phyloP scores from a whole-genome alignment of 2,888 invertebrate genomes.

The Lasioglossum vierecki region DNA sequence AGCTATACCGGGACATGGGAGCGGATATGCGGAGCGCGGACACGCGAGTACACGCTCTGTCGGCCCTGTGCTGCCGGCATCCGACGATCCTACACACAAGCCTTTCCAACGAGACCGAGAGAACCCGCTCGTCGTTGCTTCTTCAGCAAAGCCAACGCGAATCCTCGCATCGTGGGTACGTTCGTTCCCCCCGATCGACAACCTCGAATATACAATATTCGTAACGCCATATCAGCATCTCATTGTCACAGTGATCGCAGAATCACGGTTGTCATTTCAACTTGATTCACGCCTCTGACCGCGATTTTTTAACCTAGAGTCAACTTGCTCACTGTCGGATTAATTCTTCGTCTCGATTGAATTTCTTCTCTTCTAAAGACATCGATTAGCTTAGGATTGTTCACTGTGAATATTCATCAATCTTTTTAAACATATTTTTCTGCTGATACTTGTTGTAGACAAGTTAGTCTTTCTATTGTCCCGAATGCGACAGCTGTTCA shows the following conservation, averaged over 20 bases:
- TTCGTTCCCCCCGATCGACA: not conserved
- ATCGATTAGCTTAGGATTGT: too few relatives aligned
- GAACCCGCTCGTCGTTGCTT: conserved; percentile 1
- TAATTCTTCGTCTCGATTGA: too few relatives aligned
- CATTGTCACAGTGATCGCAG: not conserved
- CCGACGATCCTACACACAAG: conserved; percentile 44
- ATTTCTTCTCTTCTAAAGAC: too few relatives aligned
- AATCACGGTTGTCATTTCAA: too few relatives aligned
- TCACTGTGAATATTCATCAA: too few relatives aligned
- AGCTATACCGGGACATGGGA: conserved; percentile 80
- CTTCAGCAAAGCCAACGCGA: not conserved
- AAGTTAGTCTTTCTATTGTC: too few relatives aligned
- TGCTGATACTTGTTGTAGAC: too few relatives aligned
- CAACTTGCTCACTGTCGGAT: too few relatives aligned
- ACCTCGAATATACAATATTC: not conserved
- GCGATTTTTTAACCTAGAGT: too few relatives aligned
- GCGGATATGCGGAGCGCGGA: conserved; percentile 81
- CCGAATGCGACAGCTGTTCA: too few relatives aligned
- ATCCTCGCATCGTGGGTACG: not conserved
- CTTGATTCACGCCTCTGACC: too few relatives aligned
- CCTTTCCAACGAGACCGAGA: conserved; percentile 51
- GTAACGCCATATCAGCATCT: not conserved
- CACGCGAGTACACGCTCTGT: conserved; percentile 77
- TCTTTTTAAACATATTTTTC: too few relatives aligned
- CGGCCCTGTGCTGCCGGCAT: conserved; percentile 64